Evolutionary conservation across 2,888 invertebrate species (phyloP), one percentile per base, ranked within the genome.

Genomic region (Aelia acuminata): DNA sequence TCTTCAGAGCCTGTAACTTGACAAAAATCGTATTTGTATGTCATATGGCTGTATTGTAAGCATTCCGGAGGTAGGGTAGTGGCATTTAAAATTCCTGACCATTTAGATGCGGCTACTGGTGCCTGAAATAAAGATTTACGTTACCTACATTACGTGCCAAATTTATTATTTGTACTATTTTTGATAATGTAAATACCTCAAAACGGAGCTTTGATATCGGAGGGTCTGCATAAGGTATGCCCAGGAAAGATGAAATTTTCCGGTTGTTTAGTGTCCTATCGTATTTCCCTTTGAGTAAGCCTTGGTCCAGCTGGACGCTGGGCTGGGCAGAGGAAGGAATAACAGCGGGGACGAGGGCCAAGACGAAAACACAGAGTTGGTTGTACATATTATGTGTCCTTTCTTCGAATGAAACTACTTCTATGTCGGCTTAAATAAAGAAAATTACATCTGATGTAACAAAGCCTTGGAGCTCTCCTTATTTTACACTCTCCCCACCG

Each of bases 51-150:
- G 91, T 94, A 94, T 91, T 96, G 96, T 10, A 96, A 92, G 91
- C 96, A 96, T 1, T 91, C 92, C 0, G 94, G 92, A 0, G 95
- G 93, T 1, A 93, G 92, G 31, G 92, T 92, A 1, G 95, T 95
- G 1, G 96, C 97, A 91, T 95, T 94, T 94, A 95, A 95, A 0
- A 94, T 93, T 0, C 95, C 95, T 0, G 92, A 88, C 95, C 95
- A 96, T 89, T 94, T 93, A 91, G 94, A 94, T 90, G 93, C 90
- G 49, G 93, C 93, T 90, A 94, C 93, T 0, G 95, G 94, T 90
- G 94, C 93, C 94, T 94, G 90, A 35, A 85, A 89, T 75, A 48
- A 5, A 57, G 7, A n/a, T 43, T 43, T 35, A 63, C 35, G 15
- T 63, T 26, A 20, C 26, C 20, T 70, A 35, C 63, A 35, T 7